These are phyloP conservation scores for Bombyx mandarina DNA, from an alignment of 1,140 invertebrate species.

Conservation along the genomic window DNA sequence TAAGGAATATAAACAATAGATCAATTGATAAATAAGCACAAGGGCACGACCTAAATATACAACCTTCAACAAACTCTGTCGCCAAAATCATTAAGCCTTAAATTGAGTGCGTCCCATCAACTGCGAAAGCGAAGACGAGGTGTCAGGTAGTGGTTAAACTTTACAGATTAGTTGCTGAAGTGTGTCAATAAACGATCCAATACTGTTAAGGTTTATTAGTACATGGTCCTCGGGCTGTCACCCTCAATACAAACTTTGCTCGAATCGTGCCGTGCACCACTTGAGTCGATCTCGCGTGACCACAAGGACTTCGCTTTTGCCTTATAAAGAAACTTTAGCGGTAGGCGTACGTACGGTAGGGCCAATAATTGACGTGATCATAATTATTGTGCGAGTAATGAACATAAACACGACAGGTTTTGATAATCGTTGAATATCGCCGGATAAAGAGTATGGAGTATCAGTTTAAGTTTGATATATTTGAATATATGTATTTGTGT, in stretches of 20 bases:
- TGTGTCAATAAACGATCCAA: constrained; percentile 8
- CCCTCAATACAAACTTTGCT: constrained; percentile 21
- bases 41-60: no score
- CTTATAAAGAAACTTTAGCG: neutral
- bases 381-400: no score
- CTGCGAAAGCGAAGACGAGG: constrained; percentile 11
- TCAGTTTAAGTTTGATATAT: no score
- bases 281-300: constrained; percentile 8
- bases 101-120: constrained; percentile 26
- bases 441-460: no score
- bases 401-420: no score
- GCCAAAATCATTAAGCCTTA: constrained; percentile 27
- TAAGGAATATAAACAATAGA: no score
- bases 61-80: neutral
- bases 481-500: no score
- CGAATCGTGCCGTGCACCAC: constrained; percentile 17
- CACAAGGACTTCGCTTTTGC: neutral
- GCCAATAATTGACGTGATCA: no score
- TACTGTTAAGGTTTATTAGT: constrained; percentile 18
- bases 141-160: constrained; percentile 26
- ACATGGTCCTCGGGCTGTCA: constrained; percentile 16
- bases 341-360: neutral
- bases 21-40: no score
- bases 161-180: constrained; percentile 15
- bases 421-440: no score